Conservation (phyloP, 2,888 invertebrate genomes). For the Linyphia triangularis region DNA sequence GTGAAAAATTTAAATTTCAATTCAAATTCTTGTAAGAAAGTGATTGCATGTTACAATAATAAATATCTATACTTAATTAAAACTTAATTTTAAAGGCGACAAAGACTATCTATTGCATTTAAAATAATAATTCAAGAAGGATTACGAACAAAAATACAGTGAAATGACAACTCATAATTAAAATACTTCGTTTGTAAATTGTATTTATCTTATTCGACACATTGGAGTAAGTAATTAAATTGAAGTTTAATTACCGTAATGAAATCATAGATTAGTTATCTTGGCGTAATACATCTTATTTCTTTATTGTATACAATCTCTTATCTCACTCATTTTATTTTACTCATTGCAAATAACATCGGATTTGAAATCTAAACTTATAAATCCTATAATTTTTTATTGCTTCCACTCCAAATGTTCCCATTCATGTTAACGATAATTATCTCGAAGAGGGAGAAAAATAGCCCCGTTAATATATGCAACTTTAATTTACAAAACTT, state of each 20-base stretch:
- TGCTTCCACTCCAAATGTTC: slow-evolving; percentile 14
- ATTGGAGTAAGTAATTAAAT: no score
- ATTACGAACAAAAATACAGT: background rate
- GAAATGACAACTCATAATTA: background rate
- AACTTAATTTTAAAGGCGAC: no score
- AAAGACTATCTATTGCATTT: background rate
- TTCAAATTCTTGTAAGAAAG: no score
- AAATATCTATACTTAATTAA: no score
- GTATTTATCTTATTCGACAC: no score
- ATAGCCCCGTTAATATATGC: slow-evolving; percentile 12
- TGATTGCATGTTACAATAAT: no score
- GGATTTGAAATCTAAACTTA: background rate
- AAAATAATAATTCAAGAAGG: background rate
- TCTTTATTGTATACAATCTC: background rate
- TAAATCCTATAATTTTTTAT: slow-evolving; percentile 4
- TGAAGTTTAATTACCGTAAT: no score
- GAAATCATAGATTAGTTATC: no score
- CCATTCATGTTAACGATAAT: slow-evolving; percentile 10
- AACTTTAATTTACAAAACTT: slow-evolving; percentile 37
- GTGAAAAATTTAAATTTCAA: no score
- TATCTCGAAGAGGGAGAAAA: slow-evolving; percentile 23
- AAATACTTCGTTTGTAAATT: background rate
- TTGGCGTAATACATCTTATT: no score
- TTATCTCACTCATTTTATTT: background rate
- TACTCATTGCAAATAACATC: background rate